Evolutionary conservation across 2,888 invertebrate genomes (phyloP).

Genomic region (Acronicta alni): DNA sequence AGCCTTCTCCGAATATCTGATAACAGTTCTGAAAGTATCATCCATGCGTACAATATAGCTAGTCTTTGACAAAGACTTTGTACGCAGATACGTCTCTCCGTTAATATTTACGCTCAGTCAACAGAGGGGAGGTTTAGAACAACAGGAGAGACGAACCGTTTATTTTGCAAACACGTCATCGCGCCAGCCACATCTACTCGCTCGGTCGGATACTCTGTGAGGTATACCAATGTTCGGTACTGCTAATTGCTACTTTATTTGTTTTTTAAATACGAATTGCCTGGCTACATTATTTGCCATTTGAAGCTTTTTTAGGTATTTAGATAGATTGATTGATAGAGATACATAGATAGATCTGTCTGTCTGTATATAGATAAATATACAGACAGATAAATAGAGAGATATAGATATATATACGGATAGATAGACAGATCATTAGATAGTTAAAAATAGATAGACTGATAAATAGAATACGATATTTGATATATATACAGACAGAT

Average conservation of each 20-base stretch:
- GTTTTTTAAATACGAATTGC: neutral
- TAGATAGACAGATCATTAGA: too few species aligned
- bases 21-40: neutral
- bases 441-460: too few species aligned
- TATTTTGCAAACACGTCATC: constrained; percentile 47
- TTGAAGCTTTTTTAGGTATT: too few species aligned
- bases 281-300: too few species aligned
- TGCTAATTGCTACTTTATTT: constrained; percentile 16
- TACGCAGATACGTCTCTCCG: constrained; percentile 17
- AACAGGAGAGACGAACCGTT: constrained; percentile 45
- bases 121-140: constrained; percentile 43
- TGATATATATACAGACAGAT: too few species aligned
- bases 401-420: too few species aligned
- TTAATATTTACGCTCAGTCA: constrained; percentile 43
- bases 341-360: too few species aligned
- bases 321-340: too few species aligned
- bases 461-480: too few species aligned
- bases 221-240: neutral
- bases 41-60: neutral
- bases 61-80: constrained; percentile 2
- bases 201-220: constrained; percentile 12
- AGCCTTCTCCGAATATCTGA: too few species aligned
- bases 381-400: too few species aligned
- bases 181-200: constrained; percentile 32
- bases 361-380: too few species aligned